These are phyloP conservation scores for Crotalus helleri DNA, from an alignment of 2,113 vertebrate genomes.

Conservation along the genomic window DNA sequence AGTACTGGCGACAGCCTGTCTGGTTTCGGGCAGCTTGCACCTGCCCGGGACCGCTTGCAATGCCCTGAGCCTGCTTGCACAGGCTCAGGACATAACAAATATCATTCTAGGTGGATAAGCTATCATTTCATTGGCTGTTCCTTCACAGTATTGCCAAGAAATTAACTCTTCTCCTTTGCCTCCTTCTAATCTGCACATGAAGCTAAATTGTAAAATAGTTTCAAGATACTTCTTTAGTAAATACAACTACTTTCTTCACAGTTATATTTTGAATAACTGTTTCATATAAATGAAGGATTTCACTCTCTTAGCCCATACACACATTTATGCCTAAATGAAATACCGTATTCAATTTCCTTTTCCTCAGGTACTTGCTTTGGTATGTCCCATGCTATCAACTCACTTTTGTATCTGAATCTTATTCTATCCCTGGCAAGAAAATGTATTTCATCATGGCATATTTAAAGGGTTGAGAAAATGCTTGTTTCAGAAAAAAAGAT, in stretches of 20 bases:
- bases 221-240: not conserved
- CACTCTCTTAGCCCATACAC: not conserved
- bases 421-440: not conserved
- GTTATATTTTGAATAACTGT: not conserved
- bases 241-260: not conserved
- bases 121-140: not conserved
- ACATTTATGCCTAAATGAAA: not conserved
- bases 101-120: not conserved
- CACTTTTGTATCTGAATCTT: not conserved
- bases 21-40: no score
- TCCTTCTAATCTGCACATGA: not conserved
- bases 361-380: not conserved
- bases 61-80: no score
- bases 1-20: no score
- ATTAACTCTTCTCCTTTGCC: not conserved
- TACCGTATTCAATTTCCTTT: not conserved
- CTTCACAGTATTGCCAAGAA: not conserved
- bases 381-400: not conserved
- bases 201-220: not conserved
- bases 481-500: constrained; percentile 28
- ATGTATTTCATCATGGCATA: constrained; percentile 32
- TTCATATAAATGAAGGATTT: not conserved
- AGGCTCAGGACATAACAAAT: no score
- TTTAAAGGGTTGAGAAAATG: constrained; percentile 46
- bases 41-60: no score